Evolutionary conservation across 2,888 invertebrate genomes (phyloP), one percentile per base, ranked within the genome.

Genomic region (Cephonodes hylas): DNA sequence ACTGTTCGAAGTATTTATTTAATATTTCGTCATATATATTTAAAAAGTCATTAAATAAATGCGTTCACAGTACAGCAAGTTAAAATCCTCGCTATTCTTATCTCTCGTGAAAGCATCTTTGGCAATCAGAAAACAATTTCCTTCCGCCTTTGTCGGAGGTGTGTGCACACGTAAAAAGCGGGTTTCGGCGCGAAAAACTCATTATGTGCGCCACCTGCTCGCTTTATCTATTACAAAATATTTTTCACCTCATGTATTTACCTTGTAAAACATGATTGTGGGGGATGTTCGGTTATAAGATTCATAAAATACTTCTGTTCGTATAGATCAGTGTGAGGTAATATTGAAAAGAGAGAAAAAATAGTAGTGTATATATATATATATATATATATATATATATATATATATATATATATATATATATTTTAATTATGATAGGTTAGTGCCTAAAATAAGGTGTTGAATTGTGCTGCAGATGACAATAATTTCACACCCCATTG

Each of bases 41-140:
- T 8, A 1, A 53, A 53, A 31, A 1, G 1, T 15, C 48, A 27
- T 31, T 18, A 46, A 31, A 31, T 31, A 8, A 13, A 18, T 53
- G 18, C 53, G 8, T 20, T 31, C 15, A 53, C 38, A 53, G 27
- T 25, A 18, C 53, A 27, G 15, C 18, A 20, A 31, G 53, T 4
- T 10, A 53, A 58, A 48, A 25, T 42, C 15, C 3, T 15, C 45
- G 13, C 45, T 10, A 42, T 42, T 23, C 42, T 42, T 58, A 42
- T 42, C 42, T 42, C 58, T 23, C 23, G 44, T 59, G 58, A 71
- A 67, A 65, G 67, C 67, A 67, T 70, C 65, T 74, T 66, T 64
- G 66, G 67, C 74, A 76, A 80, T 78, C 79, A 76, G 72, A 75
- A 77, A 76, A 72, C 74, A 73, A 80, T 77, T 80, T 75, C 70